Evolutionary conservation across 2,888 invertebrate genomes (phyloP).

Genomic region (Tachina grossa): DNA sequence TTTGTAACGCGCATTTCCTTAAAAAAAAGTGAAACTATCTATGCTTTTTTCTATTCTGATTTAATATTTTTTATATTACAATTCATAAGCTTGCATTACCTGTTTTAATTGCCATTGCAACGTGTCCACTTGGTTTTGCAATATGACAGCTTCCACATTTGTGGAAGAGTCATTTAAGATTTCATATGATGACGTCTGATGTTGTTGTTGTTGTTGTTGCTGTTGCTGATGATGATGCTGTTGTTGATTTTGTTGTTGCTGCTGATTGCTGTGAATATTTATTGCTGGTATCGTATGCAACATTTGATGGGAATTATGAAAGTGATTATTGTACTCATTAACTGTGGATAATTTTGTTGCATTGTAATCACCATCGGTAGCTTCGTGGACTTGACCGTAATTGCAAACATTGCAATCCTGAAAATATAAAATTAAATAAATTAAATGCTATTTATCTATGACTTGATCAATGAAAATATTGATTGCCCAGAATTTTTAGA

Average conservation of each 20-base stretch:
- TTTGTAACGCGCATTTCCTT: neutral
- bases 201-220: conserved; percentile 71
- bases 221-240: conserved; percentile 37
- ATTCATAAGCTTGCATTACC: conserved; percentile 81
- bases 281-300: conserved; percentile 57
- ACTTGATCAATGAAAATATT: too few relatives aligned
- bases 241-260: conserved; percentile 42
- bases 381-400: conserved; percentile 44
- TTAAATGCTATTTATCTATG: too few relatives aligned
- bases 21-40: neutral
- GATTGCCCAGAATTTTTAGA: too few relatives aligned
- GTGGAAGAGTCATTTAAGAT: conserved; percentile 72
- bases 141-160: conserved; percentile 85
- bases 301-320: conserved; percentile 50
- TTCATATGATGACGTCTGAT: conserved; percentile 70
- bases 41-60: neutral
- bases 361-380: conserved; percentile 57
- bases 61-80: neutral
- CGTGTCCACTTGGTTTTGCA: conserved; percentile 87
- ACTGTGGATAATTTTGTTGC: conserved; percentile 61
- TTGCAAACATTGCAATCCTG: conserved; percentile 70
- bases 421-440: conserved; percentile 30
- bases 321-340: conserved; percentile 58
- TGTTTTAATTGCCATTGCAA: conserved; percentile 89
- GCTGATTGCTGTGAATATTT: conserved; percentile 53